Percentiles rank a stretch among this genome's conserved stretches.
Evolutionary conservation across 1,140 invertebrate species (phyloP).

Genomic region (Acromyrmex charruanus): DNA sequence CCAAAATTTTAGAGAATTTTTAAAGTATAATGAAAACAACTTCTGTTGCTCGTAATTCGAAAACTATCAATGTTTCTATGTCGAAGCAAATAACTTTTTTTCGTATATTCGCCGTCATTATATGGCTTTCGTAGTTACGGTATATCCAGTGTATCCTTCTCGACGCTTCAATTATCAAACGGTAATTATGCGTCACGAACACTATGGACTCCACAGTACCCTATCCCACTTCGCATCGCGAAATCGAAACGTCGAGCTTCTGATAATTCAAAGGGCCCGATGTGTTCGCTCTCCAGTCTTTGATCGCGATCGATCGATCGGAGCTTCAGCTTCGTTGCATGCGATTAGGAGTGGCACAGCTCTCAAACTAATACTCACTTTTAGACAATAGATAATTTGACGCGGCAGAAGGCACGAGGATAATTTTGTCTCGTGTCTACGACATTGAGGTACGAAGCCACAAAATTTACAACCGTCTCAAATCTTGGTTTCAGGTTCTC

Average conservation of each 20-base stretch:
- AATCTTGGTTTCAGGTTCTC: not conserved
- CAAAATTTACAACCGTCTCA: constrained; percentile 14
- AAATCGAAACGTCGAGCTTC: constrained; percentile 54
- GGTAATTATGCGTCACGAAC: constrained; percentile 58
- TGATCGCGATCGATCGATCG: constrained; percentile 23
- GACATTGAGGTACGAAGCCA: not conserved
- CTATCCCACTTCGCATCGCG: constrained; percentile 11
- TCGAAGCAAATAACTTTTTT: not conserved
- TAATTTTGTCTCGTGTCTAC: not conserved
- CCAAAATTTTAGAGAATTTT: too few relatives aligned
- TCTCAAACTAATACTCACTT: not conserved
- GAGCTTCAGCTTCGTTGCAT: not conserved
- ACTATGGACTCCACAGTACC: constrained; percentile 13
- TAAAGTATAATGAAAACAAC: not conserved
- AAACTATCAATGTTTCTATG: not conserved
- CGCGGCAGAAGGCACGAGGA: not conserved
- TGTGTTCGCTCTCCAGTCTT: not conserved
- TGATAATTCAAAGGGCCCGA: constrained; percentile 55
- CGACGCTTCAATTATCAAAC: constrained; percentile 57
- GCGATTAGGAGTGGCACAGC: not conserved
- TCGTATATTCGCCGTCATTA: not conserved
- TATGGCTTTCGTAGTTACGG: not conserved
- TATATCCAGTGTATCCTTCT: not conserved
- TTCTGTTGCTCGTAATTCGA: not conserved
- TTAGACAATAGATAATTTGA: constrained; percentile 25